Evolutionary conservation across 2,888 invertebrate genomes (phyloP), one percentile per base, ranked within the genome.

Genomic region (Escarpia spicata): DNA sequence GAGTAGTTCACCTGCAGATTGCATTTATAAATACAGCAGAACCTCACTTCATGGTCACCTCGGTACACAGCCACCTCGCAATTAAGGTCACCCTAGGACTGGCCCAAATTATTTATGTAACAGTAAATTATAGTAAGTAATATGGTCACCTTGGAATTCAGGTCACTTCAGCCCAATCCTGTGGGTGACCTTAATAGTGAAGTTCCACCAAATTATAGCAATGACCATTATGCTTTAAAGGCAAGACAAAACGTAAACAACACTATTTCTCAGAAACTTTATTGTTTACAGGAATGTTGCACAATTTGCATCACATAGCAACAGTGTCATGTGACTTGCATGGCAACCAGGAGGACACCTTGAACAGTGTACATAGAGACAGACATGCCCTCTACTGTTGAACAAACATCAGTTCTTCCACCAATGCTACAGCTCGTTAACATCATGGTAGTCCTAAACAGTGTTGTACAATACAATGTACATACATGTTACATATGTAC

Each of bases 301-400:
- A 75, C 75, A 75, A 75, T 75, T 75, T 75, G 75, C 75, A 75
- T 75, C 26, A 75, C 75, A 75, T 75, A 26, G 75, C 75, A 75
- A 75, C n/a, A 75, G 75, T 75, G 75, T 75, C 75, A 75, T 52
- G 52, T 52, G 52, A 52, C 10, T 52, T 52, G 52, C 52, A 52
- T 75, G 75, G 26, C 75, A 75, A 75, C 75, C 75, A 26, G 26
- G 37, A 37, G 37, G 75, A 75, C 75, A 75, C 75, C 4, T 75
- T 6, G 4, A 75, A 75, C 75, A 75, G 75, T 3, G 75, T 19
- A 75, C n/a, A 75, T 75, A 75, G 19, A 75, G 75, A 75, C 75
- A 75, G 26, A 26, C 26, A 75, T 1, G 37, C 37, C 37, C 37
- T 75, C 75, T 75, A 75, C 75, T 75, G 75, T n/a, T 75, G 75